Evolutionary conservation across 2,797 vertebrate species (phyloP).

Genomic region (Protonibea diacanthus): DNA sequence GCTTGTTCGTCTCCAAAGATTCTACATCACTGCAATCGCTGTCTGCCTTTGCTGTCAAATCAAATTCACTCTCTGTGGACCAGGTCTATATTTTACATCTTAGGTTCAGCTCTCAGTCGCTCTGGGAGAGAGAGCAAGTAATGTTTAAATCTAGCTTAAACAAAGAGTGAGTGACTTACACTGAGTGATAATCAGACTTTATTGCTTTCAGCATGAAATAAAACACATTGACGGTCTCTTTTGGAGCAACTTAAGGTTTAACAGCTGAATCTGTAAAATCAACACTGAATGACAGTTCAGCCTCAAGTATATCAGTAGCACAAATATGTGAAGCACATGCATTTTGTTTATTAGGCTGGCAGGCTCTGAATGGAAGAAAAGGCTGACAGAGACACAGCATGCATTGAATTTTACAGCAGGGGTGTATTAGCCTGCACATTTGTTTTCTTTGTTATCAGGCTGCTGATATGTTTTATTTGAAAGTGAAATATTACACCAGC

Average conservation of each 20-base stretch:
- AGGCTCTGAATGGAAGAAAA: constrained; percentile 26
- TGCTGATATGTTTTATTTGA: neutral
- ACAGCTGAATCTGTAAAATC: constrained; percentile 21
- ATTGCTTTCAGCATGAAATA: constrained; percentile 33
- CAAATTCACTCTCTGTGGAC: constrained; percentile 33
- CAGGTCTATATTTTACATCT: constrained; percentile 29
- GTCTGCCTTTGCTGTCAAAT: constrained; percentile 53
- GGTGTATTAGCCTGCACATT: constrained; percentile 1
- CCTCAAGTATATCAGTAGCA: neutral
- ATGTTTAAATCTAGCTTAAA: constrained; percentile 32
- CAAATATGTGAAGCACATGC: constrained; percentile 1
- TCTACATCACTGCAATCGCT: constrained; percentile 30
- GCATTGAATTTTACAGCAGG: constrained; percentile 6
- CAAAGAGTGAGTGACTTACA: constrained; percentile 30
- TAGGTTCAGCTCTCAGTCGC: constrained; percentile 24
- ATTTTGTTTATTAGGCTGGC: constrained; percentile 24
- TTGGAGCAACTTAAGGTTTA: neutral
- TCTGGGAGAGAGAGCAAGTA: constrained; percentile 24
- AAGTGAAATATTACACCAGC: constrained; percentile 16
- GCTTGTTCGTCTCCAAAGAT: constrained; percentile 35
- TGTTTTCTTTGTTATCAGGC: constrained; percentile 24
- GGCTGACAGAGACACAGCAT: constrained; percentile 10
- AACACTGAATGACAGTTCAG: constrained; percentile 12
- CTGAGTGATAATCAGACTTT: constrained; percentile 31
- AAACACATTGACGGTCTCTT: neutral